These are phyloP conservation scores for Drosophila birchii DNA, from an alignment of 2,888 invertebrate genomes.

Conservation along the genomic window DNA sequence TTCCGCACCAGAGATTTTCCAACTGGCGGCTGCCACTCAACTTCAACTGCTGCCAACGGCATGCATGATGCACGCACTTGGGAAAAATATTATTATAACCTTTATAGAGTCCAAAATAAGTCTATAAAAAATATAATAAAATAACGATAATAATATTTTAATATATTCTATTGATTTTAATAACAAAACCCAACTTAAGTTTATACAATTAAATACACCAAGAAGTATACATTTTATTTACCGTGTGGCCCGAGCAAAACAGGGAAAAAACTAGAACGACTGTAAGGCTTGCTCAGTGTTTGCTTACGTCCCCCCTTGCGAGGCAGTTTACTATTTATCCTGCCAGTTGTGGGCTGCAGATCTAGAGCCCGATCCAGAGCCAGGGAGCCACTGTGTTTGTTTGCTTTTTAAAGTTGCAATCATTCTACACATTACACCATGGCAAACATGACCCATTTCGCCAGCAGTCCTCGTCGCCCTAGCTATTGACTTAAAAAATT, in stretches of 20 bases:
- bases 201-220: background rate
- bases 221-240: slow-evolving; percentile 1
- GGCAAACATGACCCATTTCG: slow-evolving; percentile 82
- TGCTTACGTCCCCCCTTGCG: slow-evolving; percentile 47
- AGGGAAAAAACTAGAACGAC: slow-evolving; percentile 45
- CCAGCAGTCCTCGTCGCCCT: slow-evolving; percentile 14
- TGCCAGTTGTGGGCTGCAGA: slow-evolving; percentile 53
- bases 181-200: background rate
- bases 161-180: background rate
- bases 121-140: background rate
- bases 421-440: slow-evolving; percentile 82
- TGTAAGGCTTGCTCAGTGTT: slow-evolving; percentile 44
- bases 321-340: slow-evolving; percentile 67
- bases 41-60: slow-evolving; percentile 42
- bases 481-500: slow-evolving; percentile 66
- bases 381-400: slow-evolving; percentile 57
- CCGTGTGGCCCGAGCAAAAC: slow-evolving; percentile 24
- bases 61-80: slow-evolving; percentile 59
- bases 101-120: background rate
- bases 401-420: slow-evolving; percentile 81
- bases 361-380: slow-evolving; percentile 20
- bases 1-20: slow-evolving; percentile 22
- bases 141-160: no score
- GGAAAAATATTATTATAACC: background rate
- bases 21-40: slow-evolving; percentile 51